These are phyloP conservation scores for Agrilus cyanescens DNA, from an alignment of 2,888 invertebrate species.

Conservation along the genomic window DNA sequence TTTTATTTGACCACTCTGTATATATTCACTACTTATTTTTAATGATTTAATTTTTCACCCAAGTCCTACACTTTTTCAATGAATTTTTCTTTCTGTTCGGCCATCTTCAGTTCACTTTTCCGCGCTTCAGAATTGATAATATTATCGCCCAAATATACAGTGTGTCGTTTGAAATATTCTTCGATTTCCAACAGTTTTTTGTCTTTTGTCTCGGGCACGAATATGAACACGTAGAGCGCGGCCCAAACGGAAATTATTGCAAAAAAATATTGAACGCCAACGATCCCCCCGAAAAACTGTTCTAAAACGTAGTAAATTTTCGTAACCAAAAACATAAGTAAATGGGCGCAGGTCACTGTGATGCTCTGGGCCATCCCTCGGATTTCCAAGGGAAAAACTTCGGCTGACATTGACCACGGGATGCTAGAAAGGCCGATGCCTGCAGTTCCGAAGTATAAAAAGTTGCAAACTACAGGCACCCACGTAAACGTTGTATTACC, in stretches of 20 bases:
- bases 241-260: conserved; percentile 31
- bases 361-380: conserved; percentile 39
- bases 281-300: conserved; percentile 26
- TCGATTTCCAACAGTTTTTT: conserved; percentile 33
- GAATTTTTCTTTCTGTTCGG: too few relatives aligned
- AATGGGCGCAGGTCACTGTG: conserved; percentile 36
- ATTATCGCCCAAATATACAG: background rate
- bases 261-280: conserved; percentile 38
- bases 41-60: too few relatives aligned
- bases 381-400: conserved; percentile 40
- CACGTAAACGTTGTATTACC: conserved; percentile 16
- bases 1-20: too few relatives aligned
- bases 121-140: too few relatives aligned
- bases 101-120: too few relatives aligned
- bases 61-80: too few relatives aligned
- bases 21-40: too few relatives aligned
- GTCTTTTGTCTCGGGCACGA: conserved; percentile 34
- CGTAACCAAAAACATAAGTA: conserved; percentile 38
- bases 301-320: conserved; percentile 31
- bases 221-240: conserved; percentile 27
- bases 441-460: conserved; percentile 38
- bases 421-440: conserved; percentile 40
- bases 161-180: conserved; percentile 30
- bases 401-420: conserved; percentile 44
- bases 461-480: conserved; percentile 34